Conservation (phyloP, 2,797 vertebrate species). For the Pangasius larnaudii region DNA sequence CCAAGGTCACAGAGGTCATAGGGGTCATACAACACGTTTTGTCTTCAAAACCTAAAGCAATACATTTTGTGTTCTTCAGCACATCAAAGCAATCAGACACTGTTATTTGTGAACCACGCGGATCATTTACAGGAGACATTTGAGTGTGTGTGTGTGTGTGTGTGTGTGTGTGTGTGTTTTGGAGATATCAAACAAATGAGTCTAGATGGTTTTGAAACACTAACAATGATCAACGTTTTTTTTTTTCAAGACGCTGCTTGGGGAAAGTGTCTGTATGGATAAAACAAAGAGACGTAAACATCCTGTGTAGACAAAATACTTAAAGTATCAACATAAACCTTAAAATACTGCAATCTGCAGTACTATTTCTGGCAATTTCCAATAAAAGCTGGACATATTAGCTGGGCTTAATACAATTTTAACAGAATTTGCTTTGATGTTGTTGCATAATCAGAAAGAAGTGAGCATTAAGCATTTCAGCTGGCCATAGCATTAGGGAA, state of each 20-base stretch:
- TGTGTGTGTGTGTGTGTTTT: conserved; percentile 5
- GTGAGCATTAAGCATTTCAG: background rate
- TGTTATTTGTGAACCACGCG: background rate
- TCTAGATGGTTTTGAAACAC: conserved; percentile 16
- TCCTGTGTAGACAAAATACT: background rate
- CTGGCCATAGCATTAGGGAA: background rate
- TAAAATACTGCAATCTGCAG: background rate
- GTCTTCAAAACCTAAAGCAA: background rate
- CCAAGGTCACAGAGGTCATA: background rate
- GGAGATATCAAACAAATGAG: conserved; percentile 3
- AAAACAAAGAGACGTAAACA: background rate
- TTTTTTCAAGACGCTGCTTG: background rate
- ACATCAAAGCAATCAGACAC: background rate
- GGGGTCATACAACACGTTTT: background rate
- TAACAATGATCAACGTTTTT: background rate
- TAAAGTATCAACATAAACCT: background rate
- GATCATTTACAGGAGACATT: background rate
- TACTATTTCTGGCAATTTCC: background rate
- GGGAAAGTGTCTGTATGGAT: background rate
- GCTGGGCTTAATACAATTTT: background rate
- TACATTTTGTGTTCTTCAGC: background rate
- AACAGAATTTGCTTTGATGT: background rate
- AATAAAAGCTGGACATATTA: background rate
- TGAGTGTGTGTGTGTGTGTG: background rate
- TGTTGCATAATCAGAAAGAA: conserved; percentile 4